Evolutionary conservation across 2,797 vertebrate species (phyloP), one percentile per base, ranked within the genome.

Genomic region (Hirundo rustica): DNA sequence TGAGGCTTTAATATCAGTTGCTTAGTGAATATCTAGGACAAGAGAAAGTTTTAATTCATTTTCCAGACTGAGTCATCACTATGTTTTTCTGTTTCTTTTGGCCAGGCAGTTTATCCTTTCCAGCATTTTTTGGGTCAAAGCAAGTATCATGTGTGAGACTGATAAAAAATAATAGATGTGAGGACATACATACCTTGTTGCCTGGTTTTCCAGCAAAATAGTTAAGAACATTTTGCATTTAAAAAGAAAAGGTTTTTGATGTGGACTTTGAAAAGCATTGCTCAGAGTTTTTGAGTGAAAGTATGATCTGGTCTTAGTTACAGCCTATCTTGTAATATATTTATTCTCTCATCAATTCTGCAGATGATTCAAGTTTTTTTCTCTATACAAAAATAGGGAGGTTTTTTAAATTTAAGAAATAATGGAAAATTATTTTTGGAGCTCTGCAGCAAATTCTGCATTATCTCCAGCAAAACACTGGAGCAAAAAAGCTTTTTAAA

Each of bases 51-150:
- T 75, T 12, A 11, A 10, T 71, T 68, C 84, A 76, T 91, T 78
- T 57, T 79, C 27, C 88, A 60, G 67, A 13, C 17, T 44, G 55
- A 79, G 25, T 85, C 20, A 11, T 83, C 45, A 80, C 44, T 77
- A 53, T 60, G 21, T 67, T 94, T 84, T 93, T 67, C 26, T 18
- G 2, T 89, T 94, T 93, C 36, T 51, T 93, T 88, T 95, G 40
- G 9, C 42, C 12, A 15, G 85, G 70, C 19, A 53, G 40, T 87
- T 85, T 50, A 48, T 64, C 34, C 21, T 57, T 91, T 92, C 50
- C 23, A 66, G 34, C 21, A 60, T 29, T 95, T 89, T 90, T 40
- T 74, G 62, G 67, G 57, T 79, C 66, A 89, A 78, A 45, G 29
- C 51, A 72, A 80, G 44, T 36, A 51, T 23, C 10, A 16, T 72